phyloP scores from a whole-genome alignment of 2,113 vertebrate species.

The Zosterops borbonicus region DNA sequence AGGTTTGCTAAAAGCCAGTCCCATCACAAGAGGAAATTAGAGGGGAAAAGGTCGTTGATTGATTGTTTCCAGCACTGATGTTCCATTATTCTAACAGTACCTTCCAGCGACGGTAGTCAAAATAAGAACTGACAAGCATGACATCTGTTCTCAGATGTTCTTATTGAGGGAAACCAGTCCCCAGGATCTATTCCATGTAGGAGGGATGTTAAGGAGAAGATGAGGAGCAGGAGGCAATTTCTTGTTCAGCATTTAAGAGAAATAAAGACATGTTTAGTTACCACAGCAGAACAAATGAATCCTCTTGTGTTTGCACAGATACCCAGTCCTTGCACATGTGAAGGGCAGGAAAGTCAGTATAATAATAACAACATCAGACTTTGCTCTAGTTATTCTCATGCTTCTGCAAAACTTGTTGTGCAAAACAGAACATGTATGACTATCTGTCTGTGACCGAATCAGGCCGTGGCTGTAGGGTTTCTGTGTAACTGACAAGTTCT shows the following conservation, averaged over 20 bases:
- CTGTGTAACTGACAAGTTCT: not conserved
- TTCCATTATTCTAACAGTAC: not conserved
- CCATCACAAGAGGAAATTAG: not conserved
- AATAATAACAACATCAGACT: not conserved
- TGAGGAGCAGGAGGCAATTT: not conserved
- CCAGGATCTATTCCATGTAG: not conserved
- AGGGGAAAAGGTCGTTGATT: not conserved
- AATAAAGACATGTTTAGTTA: not conserved
- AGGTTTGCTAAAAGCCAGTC: not conserved
- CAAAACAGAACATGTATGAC: not conserved
- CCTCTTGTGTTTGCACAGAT: not conserved
- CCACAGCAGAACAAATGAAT: not conserved
- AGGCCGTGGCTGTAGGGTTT: not conserved
- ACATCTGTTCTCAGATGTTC: not conserved
- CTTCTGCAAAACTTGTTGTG: not conserved
- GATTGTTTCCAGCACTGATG: not conserved
- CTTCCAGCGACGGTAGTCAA: not conserved
- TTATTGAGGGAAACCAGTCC: not conserved
- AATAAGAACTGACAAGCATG: not conserved
- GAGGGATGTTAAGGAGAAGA: not conserved
- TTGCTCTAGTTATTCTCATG: not conserved
- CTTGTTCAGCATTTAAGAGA: not conserved
- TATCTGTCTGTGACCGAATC: not conserved
- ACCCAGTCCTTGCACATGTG: fast-evolving
- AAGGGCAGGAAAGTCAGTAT: not conserved